Evolutionary conservation across 2,113 vertebrate genomes (phyloP), one percentile per base, ranked within the genome.

Genomic region (Geococcyx californianus): DNA sequence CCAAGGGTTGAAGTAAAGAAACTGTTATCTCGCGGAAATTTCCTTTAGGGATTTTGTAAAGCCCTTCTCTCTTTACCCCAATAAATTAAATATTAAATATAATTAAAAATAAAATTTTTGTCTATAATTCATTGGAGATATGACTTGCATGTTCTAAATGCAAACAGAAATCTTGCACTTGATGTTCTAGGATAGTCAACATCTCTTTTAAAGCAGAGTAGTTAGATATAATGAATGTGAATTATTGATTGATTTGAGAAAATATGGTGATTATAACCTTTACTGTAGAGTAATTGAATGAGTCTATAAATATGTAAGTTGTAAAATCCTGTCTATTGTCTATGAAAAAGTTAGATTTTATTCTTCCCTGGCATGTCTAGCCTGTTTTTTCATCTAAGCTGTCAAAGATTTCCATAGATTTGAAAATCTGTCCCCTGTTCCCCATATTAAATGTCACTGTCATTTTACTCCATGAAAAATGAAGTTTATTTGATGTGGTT

Each of bases 361-460:
- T 86, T 92, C 52, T 75, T n/a, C 13, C 20, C 13, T 89, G 67
- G 93, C 60, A 44, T 80, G 54, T 58, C 68, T 63, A 86, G 75
- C 44, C 51, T 75, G 40, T 4, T 75, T 72, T 64, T 91, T 42
- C 68, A 84, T 87, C 91, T 89, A n/a, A 85, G 56, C 96, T 96
- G 94, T 97, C 97, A 98, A 75, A 87, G 44, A 90, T 94, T 96
- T 97, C 90, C 73, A 87, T 73, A 93, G 91, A 93, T 96, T 98
- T 97, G 73, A 96, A 97, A 95, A 97, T 97, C 91, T 96, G 95
- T 83, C 67, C 78, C 82, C 77, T 90, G 90, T 93, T 98, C 96
- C 95, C 95, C 92, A 77, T 96, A 97, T 97, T 98, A 98, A 99
- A 99, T 98, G 98, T 98, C 98, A 98, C 95, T 98, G 98, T 98